Base-by-base conservation (phyloP, 2,888 invertebrate genomes). In the Lobophora halterata region DNA sequence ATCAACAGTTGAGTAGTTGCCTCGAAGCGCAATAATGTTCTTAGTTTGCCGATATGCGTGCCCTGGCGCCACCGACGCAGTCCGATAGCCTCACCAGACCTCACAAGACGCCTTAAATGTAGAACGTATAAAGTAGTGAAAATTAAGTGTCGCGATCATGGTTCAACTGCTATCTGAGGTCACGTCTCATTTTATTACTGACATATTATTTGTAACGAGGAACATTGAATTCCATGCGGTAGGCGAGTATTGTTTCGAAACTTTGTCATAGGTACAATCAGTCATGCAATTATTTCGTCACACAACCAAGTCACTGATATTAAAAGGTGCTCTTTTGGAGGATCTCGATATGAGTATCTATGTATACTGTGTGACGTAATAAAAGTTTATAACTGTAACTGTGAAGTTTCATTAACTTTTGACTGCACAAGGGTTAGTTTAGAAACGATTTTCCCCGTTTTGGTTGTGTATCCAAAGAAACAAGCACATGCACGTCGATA, bases 141-240 rank as follows among this genome's bases (percentile, higher is more conserved):
- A 85, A 82, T 83, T 74, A 83, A 82, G 79, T 83, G 82, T 82
- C 69, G 70, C 65, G 66, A 61, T 64, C 63, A 68, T 69, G 71
- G 81, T 68, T 79, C 83, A 74, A 52, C 58, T 62, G 55, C 62
- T 86, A 86, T 85, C 86, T 59, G 36, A 55, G 83, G 86, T 82
- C 86, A 76, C 65, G 76, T 77, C 77, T 71, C 65, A 79, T 77
- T 83, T 80, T 80, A 83, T 83, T 80, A 71, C 71, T 76, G 79
- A 79, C 81, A 78, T 82, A 78, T 82, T 80, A 79, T 73, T 80
- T 78, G 78, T 79, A 82, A 76, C 70, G 62, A 64, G 61, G 76
- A 78, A 79, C 76, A 81, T 78, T 79, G 71, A 81, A 83, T 79
- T 76, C 71, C 66, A 73, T 67, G 66, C 67, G 61, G 65, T 65